Base-by-base conservation (phyloP, 2,888 invertebrate genomes). In the Sinelater perroti region DNA sequence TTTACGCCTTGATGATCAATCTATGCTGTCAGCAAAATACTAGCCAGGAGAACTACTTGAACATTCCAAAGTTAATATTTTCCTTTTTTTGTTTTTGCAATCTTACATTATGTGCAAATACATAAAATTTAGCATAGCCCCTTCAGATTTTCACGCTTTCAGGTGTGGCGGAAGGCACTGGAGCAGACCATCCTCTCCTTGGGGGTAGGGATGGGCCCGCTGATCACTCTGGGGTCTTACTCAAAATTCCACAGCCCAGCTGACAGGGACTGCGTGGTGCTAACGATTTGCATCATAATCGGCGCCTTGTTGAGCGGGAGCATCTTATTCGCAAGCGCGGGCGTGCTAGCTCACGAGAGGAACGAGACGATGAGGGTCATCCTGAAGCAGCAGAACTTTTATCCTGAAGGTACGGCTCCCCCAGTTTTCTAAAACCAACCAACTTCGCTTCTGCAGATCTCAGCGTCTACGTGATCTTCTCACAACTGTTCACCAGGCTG, bases 181-280 rank as follows among this genome's bases (percentile, higher is more conserved):
- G 62, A 64, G 42, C 67, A 67, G 49, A 51, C 55, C 7, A 10
- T 67, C 1, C 45, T 64, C 8, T 49, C 61, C 11, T 26, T 67
- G 10, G 67, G 66, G 7, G 14, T 67, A 10, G 68, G 67, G 17
- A 55, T 63, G 47, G 68, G 68, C n/a, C 68, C 64, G 1, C 20
- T 68, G 10, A 68, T 65, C 35, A 62, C 62, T 11, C 31, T 65
- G 5, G 66, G 67, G 3, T 60, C 65, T 5, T 40, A 55, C 16
- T 55, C 60, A 6, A 59, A 54, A 30, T 61, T 65, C 28, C 52
- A 63, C 52, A 62, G 52, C 18, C 63, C 61, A 11, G 55, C 61
- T 1, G 61, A 63, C 28, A 35, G 44, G 1, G 61, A 64, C 26
- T 56, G 59, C 8, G 20, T 63, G 13, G 28, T 61, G 6, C 24